phyloP scores from a whole-genome alignment of 2,797 vertebrate species.

The Tapera naevia region DNA sequence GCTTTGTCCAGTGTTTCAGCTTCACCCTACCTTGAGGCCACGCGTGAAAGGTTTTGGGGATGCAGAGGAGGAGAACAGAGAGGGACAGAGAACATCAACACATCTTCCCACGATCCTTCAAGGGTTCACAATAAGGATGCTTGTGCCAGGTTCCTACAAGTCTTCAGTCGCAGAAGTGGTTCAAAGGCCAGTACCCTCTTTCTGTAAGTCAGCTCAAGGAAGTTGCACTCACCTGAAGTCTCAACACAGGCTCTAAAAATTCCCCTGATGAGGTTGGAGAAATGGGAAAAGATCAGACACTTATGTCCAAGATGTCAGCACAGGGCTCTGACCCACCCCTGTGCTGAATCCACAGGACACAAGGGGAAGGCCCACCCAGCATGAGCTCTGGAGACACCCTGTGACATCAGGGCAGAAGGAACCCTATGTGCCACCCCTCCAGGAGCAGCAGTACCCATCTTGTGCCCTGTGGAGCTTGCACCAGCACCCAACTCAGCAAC shows the following conservation, averaged over 20 bases:
- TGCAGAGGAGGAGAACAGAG: not conserved
- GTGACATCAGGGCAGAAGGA: not conserved
- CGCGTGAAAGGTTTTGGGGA: not conserved
- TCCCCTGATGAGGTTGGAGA: not conserved
- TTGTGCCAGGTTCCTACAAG: not conserved
- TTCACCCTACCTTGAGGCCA: not conserved
- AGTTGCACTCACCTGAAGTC: not conserved
- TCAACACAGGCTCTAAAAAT: not conserved
- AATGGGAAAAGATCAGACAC: not conserved
- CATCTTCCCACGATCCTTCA: not conserved
- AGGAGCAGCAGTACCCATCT: not conserved
- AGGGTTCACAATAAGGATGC: not conserved
- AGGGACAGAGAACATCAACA: not conserved
- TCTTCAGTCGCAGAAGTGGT: not conserved
- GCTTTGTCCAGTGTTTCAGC: not conserved
- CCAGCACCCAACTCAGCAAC: not conserved
- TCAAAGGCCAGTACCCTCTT: not conserved
- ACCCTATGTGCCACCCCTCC: fast-evolving
- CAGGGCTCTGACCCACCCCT: not conserved
- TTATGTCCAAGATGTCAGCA: not conserved
- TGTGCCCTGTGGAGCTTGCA: not conserved
- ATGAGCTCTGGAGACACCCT: not conserved
- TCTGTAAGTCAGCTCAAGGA: not conserved
- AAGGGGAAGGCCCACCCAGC: not conserved
- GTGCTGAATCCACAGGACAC: not conserved